Base-by-base conservation (phyloP, 2,797 vertebrate genomes). In the Propithecus deckenii region DNA sequence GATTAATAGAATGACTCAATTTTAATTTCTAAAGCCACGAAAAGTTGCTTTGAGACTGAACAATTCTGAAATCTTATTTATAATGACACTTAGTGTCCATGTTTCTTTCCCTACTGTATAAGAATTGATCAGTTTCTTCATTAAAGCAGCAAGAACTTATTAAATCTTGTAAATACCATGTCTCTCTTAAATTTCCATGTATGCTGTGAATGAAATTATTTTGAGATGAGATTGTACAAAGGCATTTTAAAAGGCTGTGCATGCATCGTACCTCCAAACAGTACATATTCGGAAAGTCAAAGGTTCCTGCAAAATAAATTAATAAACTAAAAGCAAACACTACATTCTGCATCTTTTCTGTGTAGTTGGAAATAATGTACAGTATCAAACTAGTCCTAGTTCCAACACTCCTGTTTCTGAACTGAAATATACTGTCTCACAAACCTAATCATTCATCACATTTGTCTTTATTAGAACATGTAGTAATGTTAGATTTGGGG, bases 191-290 rank as follows among this genome's bases (percentile, higher is more conserved):
- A 98, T 98, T 98, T 98, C 93, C 98, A 98, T 98, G 98, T 98
- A 98, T 98, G 98, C 98, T 98, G 97, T 98, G 98, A 99, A 98
- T 98, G 98, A 98, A 97, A 97, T 98, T 98, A 98, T 79, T 98
- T 98, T 98, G 97, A 98, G 96, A 97, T 98, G 94, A 98, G 98
- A 98, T 97, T 99, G 98, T 99, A 98, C 98, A 98, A 98, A 99
- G 97, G 98, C 98, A 98, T 98, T 95, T 96, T 97, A 98, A 98
- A 98, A 98, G 98, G 97, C 98, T 98, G 74, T 98, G 98, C 98
- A 99, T 99, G 98, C 98, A 98, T 98, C 98, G 96, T 98, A 98
- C 98, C 97, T 98, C 98, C 98, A 98, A 97, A 98, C 98, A 98
- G 94, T 98, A 97, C 98, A 98, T 98, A 98, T 96, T 98, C 91